A percentile compares a stretch with the other conserved stretches of the same genome.
Evolutionary conservation across 2,113 vertebrate species (phyloP).

Genomic region (Hydrochoerus hydrochaeris): DNA sequence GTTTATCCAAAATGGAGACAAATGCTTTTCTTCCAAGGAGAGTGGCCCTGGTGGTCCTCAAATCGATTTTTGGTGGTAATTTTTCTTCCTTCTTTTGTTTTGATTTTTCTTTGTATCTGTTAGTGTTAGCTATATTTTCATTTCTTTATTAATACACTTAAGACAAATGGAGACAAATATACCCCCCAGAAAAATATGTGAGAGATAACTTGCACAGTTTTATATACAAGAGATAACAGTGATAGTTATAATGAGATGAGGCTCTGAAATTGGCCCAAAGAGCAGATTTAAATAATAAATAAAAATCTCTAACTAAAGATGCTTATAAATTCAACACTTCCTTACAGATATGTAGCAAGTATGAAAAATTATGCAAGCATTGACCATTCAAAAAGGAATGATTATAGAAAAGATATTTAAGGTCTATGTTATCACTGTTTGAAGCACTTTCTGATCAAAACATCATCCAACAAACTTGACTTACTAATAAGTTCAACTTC

Average conservation of each 20-base stretch:
- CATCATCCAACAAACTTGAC: not conserved
- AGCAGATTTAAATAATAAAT: conserved; percentile 62
- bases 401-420: not conserved
- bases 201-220: not conserved
- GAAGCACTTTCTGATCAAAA: not conserved
- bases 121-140: not conserved
- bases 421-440: not conserved
- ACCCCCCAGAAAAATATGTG: not conserved
- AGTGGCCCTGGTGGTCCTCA: too few relatives aligned
- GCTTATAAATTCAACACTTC: conserved; percentile 65
- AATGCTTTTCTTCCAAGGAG: too few relatives aligned
- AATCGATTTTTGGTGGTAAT: not conserved
- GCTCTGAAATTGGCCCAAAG: not conserved
- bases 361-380: not conserved
- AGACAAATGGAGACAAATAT: not conserved
- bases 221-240: not conserved
- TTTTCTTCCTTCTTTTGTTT: conserved; percentile 29
- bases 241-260: not conserved
- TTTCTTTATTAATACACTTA: not conserved
- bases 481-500: not conserved
- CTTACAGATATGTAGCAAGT: not conserved
- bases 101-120: not conserved
- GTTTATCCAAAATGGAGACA: too few relatives aligned
- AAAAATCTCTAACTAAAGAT: conserved; percentile 64
- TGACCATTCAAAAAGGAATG: not conserved